phyloP scores from a whole-genome alignment of 2,888 invertebrate species.

The Chalcis sispes region DNA sequence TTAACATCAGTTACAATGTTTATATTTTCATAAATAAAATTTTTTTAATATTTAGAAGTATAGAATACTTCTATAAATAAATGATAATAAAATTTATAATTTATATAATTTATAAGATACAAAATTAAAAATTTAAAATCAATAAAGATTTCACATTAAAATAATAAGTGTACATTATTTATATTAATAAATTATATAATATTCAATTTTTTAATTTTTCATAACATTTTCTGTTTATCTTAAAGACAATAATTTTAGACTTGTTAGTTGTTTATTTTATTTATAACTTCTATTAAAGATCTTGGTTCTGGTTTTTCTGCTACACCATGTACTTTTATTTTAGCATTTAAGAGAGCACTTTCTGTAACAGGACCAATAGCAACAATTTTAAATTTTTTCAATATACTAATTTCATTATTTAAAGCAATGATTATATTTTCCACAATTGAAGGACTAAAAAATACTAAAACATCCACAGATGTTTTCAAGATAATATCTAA shows the following conservation, averaged over 20 bases:
- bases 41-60: slow-evolving; percentile 36
- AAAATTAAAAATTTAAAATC: slow-evolving; percentile 14
- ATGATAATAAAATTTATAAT: slow-evolving; percentile 11
- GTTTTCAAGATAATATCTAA: slow-evolving; percentile 60
- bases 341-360: slow-evolving; percentile 65
- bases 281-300: slow-evolving; percentile 66
- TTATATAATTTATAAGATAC: slow-evolving; percentile 20
- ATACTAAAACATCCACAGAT: slow-evolving; percentile 65
- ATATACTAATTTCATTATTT: slow-evolving; percentile 52
- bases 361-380: slow-evolving; percentile 73
- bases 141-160: slow-evolving; percentile 22
- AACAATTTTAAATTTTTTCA: slow-evolving; percentile 63
- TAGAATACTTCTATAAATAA: slow-evolving; percentile 32
- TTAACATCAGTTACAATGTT: too few relatives aligned
- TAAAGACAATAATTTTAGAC: background rate
- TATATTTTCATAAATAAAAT: slow-evolving; percentile 38
- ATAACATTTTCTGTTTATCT: too few relatives aligned
- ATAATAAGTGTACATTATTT: slow-evolving; percentile 45
- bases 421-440: slow-evolving; percentile 64
- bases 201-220: slow-evolving; percentile 10
- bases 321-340: slow-evolving; percentile 64
- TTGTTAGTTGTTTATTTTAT: slow-evolving; percentile 45
- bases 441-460: slow-evolving; percentile 73
- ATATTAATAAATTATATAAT: slow-evolving; percentile 37
- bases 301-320: slow-evolving; percentile 70